Conservation (phyloP, 2,113 vertebrate species). For the Ictidomys tridecemlineatus region DNA sequence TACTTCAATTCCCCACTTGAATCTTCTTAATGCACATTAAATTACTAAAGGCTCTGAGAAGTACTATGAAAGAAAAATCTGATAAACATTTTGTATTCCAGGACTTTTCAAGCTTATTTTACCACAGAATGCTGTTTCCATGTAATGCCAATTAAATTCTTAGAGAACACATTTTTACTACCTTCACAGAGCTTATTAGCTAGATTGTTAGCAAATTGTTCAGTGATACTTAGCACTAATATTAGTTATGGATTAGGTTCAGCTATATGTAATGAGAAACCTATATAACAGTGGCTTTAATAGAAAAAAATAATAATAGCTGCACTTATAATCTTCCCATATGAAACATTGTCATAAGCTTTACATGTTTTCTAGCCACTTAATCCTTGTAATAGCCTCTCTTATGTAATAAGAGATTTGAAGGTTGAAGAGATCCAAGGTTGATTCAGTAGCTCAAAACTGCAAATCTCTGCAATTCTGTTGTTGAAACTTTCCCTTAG, state of each 20-base stretch:
- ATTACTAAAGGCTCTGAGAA: constrained; percentile 28
- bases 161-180: not conserved
- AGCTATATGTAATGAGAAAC: constrained; percentile 37
- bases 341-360: not conserved
- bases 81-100: not conserved
- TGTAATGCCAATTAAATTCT: not conserved
- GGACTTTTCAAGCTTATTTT: constrained; percentile 27
- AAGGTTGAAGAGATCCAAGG: not conserved
- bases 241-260: constrained; percentile 32
- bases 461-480: not conserved
- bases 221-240: constrained; percentile 36
- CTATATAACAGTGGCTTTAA: constrained; percentile 33
- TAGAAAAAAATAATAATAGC: constrained; percentile 33
- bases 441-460: not conserved
- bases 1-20: not conserved
- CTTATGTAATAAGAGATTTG: not conserved
- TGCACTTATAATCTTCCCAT: not conserved
- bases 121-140: not conserved
- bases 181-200: constrained; percentile 11
- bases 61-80: not conserved
- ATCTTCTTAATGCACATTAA: not conserved
- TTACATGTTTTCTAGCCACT: not conserved
- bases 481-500: not conserved
- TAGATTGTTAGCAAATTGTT: not conserved
- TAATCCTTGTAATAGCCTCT: not conserved